Evolutionary conservation across 2,888 invertebrate species (phyloP).

Genomic region (Agonopterix subpropinquella): DNA sequence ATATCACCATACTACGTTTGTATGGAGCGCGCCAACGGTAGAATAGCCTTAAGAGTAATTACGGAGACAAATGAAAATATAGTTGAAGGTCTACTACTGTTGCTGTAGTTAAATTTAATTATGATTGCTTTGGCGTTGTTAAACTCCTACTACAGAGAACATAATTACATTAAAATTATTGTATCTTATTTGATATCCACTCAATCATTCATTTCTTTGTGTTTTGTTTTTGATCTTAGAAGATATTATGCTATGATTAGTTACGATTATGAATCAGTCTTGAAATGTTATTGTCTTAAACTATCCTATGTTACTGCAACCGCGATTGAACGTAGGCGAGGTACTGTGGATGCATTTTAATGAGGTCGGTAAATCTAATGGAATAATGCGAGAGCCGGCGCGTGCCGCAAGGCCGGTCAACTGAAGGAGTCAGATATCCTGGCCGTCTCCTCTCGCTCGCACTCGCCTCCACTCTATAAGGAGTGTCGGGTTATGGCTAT

Average conservation of each 20-base stretch:
- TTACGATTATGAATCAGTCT: neutral
- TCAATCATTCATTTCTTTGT: neutral
- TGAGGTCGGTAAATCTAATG: slow-evolving; percentile 57
- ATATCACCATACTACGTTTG: too few species aligned
- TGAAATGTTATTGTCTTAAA: too few species aligned
- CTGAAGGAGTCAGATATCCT: slow-evolving; percentile 52
- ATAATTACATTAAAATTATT: neutral
- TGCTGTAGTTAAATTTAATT: neutral
- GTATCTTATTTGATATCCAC: neutral
- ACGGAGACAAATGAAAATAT: slow-evolving; percentile 23
- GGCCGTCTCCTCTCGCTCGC: slow-evolving; percentile 40
- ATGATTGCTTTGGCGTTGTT: neutral
- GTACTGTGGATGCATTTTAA: slow-evolving; percentile 31
- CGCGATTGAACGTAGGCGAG: slow-evolving; percentile 24
- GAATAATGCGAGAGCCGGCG: slow-evolving; percentile 45
- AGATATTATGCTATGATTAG: neutral
- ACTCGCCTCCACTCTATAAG: slow-evolving; percentile 38
- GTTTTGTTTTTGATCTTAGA: neutral
- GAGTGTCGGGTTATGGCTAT: slow-evolving; percentile 39
- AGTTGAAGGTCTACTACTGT: slow-evolving; percentile 1
- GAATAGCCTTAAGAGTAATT: too few species aligned
- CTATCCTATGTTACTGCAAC: slow-evolving; percentile 15
- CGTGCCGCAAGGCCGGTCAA: slow-evolving; percentile 71
- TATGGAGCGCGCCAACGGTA: too few species aligned
- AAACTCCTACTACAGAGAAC: neutral